Evolutionary conservation across 2,888 invertebrate genomes (phyloP), one percentile per base, ranked within the genome.

Genomic region (Parnassius smintheus): DNA sequence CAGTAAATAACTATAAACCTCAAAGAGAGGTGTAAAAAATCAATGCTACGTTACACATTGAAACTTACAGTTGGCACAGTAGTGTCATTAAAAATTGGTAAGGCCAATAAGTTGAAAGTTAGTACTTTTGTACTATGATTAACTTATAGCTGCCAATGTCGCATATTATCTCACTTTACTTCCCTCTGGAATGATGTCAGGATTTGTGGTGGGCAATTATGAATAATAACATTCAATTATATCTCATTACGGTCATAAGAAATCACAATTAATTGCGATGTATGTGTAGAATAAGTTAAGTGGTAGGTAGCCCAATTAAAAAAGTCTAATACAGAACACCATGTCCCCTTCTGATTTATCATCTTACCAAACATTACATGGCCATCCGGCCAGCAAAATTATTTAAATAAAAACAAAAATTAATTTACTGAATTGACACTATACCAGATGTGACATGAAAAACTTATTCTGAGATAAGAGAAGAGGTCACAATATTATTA

Each of bases 151-250:
- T 51, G 46, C 49, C 52, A 10, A 7, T 46, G 18, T 42, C 22
- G 2, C 48, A 7, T 48, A 2, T 41, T 49, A 12, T 18, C n/a
- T 54, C 48, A 41, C 18, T 46, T 46, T 55, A n/a, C 41, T 4
- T 51, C 52, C 53, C 56, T 62, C 58, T 54, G 58, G 62, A 62
- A 58, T 62, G 62, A 25, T 57, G 62, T 46, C 7, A 18, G 61
- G 57, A 58, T 58, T 58, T 54, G 62, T 44, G 58, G 54, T 54
- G 58, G 53, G 57, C 45, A 13, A 46, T 49, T n/a, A 11, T 18
- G 42, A 49, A 61, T 44, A 49, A 55, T 35, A 42, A 13, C 48
- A 56, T 56, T 56, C 49, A 41, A 11, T 49, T 48, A 46, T 49
- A 41, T 11, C 22, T 46, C 22, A 56, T 49, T 53, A 61, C 54